Evolutionary conservation across 2,113 vertebrate species (phyloP).

Genomic region (Motacilla tschutschensis): DNA sequence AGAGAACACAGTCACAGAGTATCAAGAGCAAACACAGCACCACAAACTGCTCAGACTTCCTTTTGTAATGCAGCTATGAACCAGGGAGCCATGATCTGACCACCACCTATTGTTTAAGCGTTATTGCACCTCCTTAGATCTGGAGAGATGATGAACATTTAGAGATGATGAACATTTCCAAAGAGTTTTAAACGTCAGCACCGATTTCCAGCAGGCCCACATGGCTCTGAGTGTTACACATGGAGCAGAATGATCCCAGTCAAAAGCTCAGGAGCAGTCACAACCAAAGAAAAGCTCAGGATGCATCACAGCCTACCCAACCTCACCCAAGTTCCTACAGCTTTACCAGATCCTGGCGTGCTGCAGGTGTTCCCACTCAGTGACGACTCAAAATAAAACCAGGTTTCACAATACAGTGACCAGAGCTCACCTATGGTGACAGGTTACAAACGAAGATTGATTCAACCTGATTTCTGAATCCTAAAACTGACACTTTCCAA

Average conservation of each 20-base stretch:
- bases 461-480: neutral
- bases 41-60: neutral
- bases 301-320: rapidly evolving
- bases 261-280: neutral
- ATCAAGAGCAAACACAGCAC: rapidly evolving
- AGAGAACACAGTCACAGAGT: rapidly evolving
- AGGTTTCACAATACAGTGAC: neutral
- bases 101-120: rapidly evolving
- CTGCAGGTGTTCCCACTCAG: no score
- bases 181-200: neutral
- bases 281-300: neutral
- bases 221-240: rapidly evolving
- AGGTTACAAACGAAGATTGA: rapidly evolving
- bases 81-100: neutral
- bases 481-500: neutral
- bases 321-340: rapidly evolving
- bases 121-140: neutral
- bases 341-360: neutral
- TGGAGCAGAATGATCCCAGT: rapidly evolving
- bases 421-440: neutral
- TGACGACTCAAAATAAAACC: neutral
- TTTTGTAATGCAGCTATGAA: rapidly evolving
- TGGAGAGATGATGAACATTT: neutral
- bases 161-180: neutral
- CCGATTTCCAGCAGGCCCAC: neutral